These are phyloP conservation scores for Xyrauchen texanus DNA, from an alignment of 2,113 vertebrate genomes.

Conservation along the genomic window DNA sequence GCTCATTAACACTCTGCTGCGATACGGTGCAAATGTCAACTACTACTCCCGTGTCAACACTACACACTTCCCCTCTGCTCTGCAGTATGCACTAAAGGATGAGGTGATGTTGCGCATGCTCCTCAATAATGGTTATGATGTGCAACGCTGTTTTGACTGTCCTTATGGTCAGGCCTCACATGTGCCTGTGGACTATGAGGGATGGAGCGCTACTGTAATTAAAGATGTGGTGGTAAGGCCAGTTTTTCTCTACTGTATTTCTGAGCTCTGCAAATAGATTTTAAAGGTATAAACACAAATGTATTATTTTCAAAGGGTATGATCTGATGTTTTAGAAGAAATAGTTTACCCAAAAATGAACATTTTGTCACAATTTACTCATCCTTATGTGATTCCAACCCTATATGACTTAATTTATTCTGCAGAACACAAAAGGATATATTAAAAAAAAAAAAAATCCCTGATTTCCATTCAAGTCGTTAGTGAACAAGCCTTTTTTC, in stretches of 20 bases:
- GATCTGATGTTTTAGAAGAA: background rate
- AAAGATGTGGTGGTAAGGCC: constrained; percentile 88
- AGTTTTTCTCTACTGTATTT: background rate
- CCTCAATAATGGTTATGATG: constrained; percentile 87
- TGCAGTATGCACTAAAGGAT: constrained; percentile 75
- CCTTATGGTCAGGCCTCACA: constrained; percentile 76
- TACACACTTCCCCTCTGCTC: constrained; percentile 85
- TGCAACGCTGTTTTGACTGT: constrained; percentile 90
- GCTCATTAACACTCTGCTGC: constrained; percentile 83
- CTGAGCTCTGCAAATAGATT: too few species aligned
- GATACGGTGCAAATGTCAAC: constrained; percentile 90
- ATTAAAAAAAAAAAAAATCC: too few species aligned
- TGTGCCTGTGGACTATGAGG: constrained; percentile 69
- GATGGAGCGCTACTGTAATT: constrained; percentile 89
- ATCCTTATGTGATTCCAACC: too few species aligned
- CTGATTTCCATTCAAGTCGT: too few species aligned
- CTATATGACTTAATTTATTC: too few species aligned
- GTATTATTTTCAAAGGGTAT: background rate
- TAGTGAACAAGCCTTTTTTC: too few species aligned
- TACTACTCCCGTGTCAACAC: constrained; percentile 92
- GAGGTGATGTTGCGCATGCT: constrained; percentile 89
- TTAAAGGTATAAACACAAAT: too few species aligned
- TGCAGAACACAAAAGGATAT: too few species aligned
- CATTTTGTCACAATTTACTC: too few species aligned
- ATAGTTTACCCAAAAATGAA: too few species aligned